Conservation (phyloP, 2,797 vertebrate genomes). For the Nasua narica region DNA sequence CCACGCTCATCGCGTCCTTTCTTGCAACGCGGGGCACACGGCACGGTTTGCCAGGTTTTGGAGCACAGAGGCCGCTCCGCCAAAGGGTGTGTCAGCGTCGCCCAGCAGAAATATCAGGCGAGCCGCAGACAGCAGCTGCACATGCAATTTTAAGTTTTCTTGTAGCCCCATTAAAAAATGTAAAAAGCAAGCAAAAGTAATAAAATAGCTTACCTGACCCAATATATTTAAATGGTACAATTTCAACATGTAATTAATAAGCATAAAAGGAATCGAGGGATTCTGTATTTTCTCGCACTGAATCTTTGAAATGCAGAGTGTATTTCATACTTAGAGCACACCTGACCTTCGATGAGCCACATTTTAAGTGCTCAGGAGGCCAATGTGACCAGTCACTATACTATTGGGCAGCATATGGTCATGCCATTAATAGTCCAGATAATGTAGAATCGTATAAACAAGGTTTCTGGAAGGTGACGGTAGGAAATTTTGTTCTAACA, state of each 20-base stretch:
- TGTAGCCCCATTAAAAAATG: not conserved
- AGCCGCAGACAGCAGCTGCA: not conserved
- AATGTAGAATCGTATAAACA: not conserved
- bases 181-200: not conserved
- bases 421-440: not conserved
- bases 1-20: not conserved
- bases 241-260: not conserved
- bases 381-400: not conserved
- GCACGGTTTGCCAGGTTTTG: not conserved
- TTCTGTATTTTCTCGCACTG: not conserved
- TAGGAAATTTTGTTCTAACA: not conserved
- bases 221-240: not conserved
- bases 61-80: not conserved
- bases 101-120: not conserved
- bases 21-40: not conserved
- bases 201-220: not conserved
- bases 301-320: not conserved
- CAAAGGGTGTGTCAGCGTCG: fast-evolving
- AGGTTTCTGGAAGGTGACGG: not conserved
- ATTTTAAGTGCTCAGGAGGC: not conserved
- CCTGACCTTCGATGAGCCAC: not conserved
- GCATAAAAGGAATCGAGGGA: not conserved
- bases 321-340: not conserved
- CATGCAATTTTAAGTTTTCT: not conserved
- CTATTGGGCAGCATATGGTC: not conserved